Conservation (phyloP, 2,888 invertebrate species). For the Pseudococcus jackbeardsleyi region DNA sequence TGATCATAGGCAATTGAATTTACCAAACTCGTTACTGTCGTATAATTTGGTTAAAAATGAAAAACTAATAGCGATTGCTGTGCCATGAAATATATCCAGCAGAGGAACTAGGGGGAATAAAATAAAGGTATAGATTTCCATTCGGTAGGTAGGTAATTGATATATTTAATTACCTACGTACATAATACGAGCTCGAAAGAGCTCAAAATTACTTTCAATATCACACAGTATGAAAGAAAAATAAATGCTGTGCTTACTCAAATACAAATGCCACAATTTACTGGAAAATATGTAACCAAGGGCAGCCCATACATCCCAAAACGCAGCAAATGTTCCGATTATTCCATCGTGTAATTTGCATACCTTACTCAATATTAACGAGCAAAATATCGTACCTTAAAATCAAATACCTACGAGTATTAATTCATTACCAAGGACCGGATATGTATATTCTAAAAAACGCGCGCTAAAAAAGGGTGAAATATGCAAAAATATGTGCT, state of each 20-base stretch:
- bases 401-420: too few relatives aligned
- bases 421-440: too few relatives aligned
- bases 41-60: slow-evolving; percentile 64
- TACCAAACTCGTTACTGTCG: slow-evolving; percentile 63
- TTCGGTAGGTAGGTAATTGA: too few relatives aligned
- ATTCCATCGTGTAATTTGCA: slow-evolving; percentile 67
- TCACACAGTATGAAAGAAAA: background rate
- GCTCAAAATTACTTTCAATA: background rate
- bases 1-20: background rate
- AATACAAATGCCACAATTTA: slow-evolving; percentile 7
- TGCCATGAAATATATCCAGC: slow-evolving; percentile 65
- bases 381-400: slow-evolving; percentile 67
- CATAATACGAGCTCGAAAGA: too few relatives aligned
- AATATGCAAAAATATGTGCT: too few relatives aligned
- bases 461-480: too few relatives aligned
- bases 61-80: slow-evolving; percentile 59
- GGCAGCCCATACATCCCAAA: slow-evolving; percentile 64
- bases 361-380: slow-evolving; percentile 66
- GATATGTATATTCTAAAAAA: too few relatives aligned
- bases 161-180: too few relatives aligned
- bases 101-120: slow-evolving; percentile 60
- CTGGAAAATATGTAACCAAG: slow-evolving; percentile 64
- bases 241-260: background rate
- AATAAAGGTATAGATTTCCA: background rate
- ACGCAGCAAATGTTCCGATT: slow-evolving; percentile 67